Percentiles rank a stretch among this genome's conserved stretches.
phyloP scores from a whole-genome alignment of 2,888 invertebrate genomes.

The Nymphalis c-album region DNA sequence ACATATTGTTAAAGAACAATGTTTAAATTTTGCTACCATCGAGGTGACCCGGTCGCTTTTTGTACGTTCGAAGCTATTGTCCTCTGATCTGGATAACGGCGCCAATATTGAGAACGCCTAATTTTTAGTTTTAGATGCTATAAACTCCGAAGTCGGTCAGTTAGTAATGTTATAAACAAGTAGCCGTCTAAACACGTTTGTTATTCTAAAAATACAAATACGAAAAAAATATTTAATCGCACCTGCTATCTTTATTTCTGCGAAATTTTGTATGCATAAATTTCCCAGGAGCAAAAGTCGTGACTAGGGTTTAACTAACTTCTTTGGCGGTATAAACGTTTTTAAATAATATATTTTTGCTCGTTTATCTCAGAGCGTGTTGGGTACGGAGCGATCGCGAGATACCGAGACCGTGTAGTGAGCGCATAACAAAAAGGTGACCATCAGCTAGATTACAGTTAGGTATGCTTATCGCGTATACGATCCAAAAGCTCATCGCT shows the following conservation, averaged over 20 bases:
- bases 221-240: slow-evolving; percentile 41
- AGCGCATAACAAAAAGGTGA: slow-evolving; percentile 50
- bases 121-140: slow-evolving; percentile 22
- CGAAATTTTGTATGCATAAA: slow-evolving; percentile 49
- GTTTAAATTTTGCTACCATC: slow-evolving; percentile 47
- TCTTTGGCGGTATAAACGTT: slow-evolving; percentile 46
- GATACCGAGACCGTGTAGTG: slow-evolving; percentile 54
- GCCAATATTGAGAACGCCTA: slow-evolving; percentile 40
- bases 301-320: slow-evolving; percentile 61
- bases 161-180: background rate
- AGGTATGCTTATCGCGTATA: slow-evolving; percentile 47
- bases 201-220: background rate
- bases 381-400: slow-evolving; percentile 40
- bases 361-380: slow-evolving; percentile 48
- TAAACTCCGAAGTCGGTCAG: slow-evolving; percentile 14
- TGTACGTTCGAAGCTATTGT: slow-evolving; percentile 45
- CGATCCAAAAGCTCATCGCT: slow-evolving; percentile 9
- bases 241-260: slow-evolving; percentile 47
- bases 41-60: slow-evolving; percentile 64
- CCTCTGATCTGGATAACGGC: slow-evolving; percentile 44
- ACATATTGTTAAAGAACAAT: slow-evolving; percentile 18
- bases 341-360: slow-evolving; percentile 56
- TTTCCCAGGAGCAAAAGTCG: slow-evolving; percentile 58
- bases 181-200: too few relatives aligned
- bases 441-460: slow-evolving; percentile 51